These are phyloP conservation scores for Brienomyrus longianalis DNA, from an alignment of 2,113 vertebrate genomes.

Conservation along the genomic window DNA sequence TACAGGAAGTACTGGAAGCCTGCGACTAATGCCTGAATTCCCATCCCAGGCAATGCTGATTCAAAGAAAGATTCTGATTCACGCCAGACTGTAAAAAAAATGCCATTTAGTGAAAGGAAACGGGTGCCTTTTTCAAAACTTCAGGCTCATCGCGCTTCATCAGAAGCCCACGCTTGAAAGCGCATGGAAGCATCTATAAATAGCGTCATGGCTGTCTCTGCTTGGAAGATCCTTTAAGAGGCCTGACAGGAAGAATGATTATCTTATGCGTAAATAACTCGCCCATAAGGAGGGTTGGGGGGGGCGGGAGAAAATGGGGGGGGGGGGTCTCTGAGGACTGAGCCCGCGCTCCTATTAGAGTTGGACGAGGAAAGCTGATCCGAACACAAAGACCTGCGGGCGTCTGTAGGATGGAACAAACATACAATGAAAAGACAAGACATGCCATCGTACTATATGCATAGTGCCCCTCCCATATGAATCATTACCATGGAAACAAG, in stretches of 20 bases:
- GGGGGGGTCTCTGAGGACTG: not conserved
- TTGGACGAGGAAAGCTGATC: constrained; percentile 9
- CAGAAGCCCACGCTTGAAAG: not conserved
- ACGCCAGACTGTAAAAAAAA: not conserved
- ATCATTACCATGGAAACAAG: not conserved
- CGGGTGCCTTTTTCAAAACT: not conserved
- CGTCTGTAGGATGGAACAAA: not conserved
- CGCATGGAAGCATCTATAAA: constrained; percentile 16
- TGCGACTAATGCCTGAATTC: not conserved
- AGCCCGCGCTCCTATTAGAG: not conserved
- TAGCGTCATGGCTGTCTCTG: constrained; percentile 10
- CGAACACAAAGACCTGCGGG: not conserved
- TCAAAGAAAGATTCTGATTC: too few species aligned
- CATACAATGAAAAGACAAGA: not conserved
- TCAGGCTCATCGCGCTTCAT: not conserved
- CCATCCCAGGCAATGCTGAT: not conserved
- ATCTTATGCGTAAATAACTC: constrained; percentile 26
- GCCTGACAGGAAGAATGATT: constrained; percentile 35
- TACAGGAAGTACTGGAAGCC: not conserved
- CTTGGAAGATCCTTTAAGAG: constrained; percentile 23
- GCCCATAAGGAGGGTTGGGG: not conserved
- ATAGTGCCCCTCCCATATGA: not conserved
- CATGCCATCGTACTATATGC: not conserved
- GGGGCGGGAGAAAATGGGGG: too few species aligned
- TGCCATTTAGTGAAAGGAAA: not conserved